Evolutionary conservation across 2,888 invertebrate genomes (phyloP).

Genomic region (Rhagonycha lutea): DNA sequence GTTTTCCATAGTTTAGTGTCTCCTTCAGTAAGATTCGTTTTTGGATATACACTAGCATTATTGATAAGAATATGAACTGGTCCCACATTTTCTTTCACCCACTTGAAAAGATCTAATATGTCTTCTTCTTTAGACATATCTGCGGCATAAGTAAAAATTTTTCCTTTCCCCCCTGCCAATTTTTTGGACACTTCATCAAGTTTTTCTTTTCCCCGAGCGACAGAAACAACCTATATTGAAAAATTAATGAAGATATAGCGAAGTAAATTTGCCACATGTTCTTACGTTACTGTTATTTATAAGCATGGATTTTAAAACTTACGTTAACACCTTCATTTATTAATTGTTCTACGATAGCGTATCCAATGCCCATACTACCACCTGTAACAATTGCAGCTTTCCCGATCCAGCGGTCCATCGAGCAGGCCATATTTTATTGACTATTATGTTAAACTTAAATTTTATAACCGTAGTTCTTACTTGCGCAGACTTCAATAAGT

Average conservation of each 20-base stretch:
- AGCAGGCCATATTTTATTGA: not conserved
- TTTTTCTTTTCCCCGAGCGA: not conserved
- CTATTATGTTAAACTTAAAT: too few relatives aligned
- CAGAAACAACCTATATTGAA: conserved; percentile 12
- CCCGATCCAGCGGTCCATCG: not conserved
- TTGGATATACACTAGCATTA: conserved; percentile 27
- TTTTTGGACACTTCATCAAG: not conserved
- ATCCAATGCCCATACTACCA: not conserved
- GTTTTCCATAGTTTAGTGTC: conserved; percentile 34
- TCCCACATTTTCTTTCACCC: conserved; percentile 26
- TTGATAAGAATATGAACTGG: conserved; percentile 32
- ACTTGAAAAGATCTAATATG: conserved; percentile 26
- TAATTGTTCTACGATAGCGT: not conserved
- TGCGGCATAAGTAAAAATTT: conserved; percentile 16
- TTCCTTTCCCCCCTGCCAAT: not conserved
- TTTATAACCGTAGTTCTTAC: too few relatives aligned
- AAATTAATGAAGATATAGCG: too few relatives aligned
- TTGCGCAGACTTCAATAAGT: too few relatives aligned
- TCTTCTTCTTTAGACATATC: conserved; percentile 29
- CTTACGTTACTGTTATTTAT: not conserved
- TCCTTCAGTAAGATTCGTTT: conserved; percentile 29
- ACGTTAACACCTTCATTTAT: not conserved
- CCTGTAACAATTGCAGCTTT: not conserved
- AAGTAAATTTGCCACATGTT: too few relatives aligned
- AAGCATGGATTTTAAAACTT: not conserved